Base-by-base conservation (phyloP, 2,888 invertebrate species). In the Ctenicera cuprea region DNA sequence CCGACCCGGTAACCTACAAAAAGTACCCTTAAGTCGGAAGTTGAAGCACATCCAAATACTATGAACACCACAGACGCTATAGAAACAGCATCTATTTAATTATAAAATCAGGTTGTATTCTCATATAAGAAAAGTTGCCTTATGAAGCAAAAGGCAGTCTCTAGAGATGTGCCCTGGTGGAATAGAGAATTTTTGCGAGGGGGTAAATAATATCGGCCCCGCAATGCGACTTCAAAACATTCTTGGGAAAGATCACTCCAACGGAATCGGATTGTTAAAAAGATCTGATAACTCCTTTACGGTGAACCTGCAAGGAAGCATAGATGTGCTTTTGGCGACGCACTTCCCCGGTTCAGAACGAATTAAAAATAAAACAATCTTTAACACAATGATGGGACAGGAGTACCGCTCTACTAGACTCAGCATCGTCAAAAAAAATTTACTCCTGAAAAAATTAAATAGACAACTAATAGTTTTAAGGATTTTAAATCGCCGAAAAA, bases 91-190 rank as follows among this genome's bases (percentile, higher is more conserved):
- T 41, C 41, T 3, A n/a, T 2, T n/a, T 8, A 41, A 41, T 5
- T 41, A 41, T 4, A 41, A 41, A n/a, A 41, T 41, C n/a, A 41
- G 1, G 2, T 41, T 41, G n/a, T 41, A 41, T 11, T 8, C 41
- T 41, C n/a, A 41, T 41, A 11, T n/a, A n/a, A 41, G 41, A 41
- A 41, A 41, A 41, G 41, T 11, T 41, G 41, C 11, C 41, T n/a
- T 41, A 41, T 41, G 7, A n/a, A 41, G 11, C 41, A 41, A 41
- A 41, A 41, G 7, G 41, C 41, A 41, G 41, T 41, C 11, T 41
- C 41, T 41, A 41, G 11, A 11, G n/a, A 5, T 41, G 41, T 41
- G 41, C 41, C 11, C 11, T 41, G 41, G n/a, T 41, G 41, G 41
- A 41, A 41, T 41, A 41, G n/a, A 41, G 41, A 41, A 11, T 8